Evolutionary conservation across 2,113 vertebrate genomes (phyloP).

Genomic region (Scartelaos histophorus): DNA sequence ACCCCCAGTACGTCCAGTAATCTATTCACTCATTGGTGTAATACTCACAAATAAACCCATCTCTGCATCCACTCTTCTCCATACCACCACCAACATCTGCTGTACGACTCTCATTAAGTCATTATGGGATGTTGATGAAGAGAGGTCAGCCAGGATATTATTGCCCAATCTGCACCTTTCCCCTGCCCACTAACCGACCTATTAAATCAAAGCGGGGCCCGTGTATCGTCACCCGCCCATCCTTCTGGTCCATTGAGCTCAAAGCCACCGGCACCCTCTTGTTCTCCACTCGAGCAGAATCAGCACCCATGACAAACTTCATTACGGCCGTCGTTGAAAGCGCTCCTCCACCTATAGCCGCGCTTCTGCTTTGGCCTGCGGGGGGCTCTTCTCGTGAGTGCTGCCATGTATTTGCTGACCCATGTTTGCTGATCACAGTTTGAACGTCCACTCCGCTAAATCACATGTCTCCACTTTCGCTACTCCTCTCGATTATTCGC

Average conservation of each 20-base stretch:
- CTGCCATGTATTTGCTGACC: constrained; percentile 53
- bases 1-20: too few relatives aligned
- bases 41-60: neutral
- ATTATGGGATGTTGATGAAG: constrained; percentile 35
- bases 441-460: constrained; percentile 44
- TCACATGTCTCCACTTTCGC: constrained; percentile 33
- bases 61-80: neutral
- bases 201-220: constrained; percentile 8
- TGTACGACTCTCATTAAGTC: constrained; percentile 33
- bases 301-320: constrained; percentile 66
- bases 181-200: constrained; percentile 1
- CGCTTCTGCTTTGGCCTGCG: constrained; percentile 45
- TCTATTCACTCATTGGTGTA: neutral
- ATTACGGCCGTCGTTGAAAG: constrained; percentile 60
- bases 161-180: constrained; percentile 1
- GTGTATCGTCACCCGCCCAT: constrained; percentile 44
- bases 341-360: constrained; percentile 63
- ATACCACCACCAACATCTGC: constrained; percentile 33
- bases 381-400: constrained; percentile 51
- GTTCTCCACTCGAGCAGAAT: constrained; percentile 67
- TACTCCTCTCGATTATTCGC: constrained; percentile 18
- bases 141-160: constrained; percentile 15
- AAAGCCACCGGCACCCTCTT: constrained; percentile 52
- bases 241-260: constrained; percentile 67
- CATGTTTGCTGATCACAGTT: constrained; percentile 43